Percentiles rank a stretch among this genome's conserved stretches.
phyloP scores from a whole-genome alignment of 30 jellyfish, hydroid and myxozoan species.

The Pseudorhiza aurosa region DNA sequence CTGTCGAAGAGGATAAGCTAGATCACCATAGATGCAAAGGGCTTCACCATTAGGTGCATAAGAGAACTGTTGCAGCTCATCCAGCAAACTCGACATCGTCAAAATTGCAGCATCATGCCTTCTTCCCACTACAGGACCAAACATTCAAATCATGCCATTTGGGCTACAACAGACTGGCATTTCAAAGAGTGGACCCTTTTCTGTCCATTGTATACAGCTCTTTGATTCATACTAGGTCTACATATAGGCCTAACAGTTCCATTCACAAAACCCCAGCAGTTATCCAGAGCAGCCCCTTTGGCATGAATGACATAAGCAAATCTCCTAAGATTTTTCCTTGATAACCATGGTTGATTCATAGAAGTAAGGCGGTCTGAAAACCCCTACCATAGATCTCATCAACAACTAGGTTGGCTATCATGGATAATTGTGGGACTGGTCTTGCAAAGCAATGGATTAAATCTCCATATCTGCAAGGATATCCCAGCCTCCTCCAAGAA shows the following conservation, averaged over 20 bases:
- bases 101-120: conserved; percentile 45
- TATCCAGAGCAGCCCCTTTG: conserved; percentile 57
- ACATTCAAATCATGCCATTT: conserved; percentile 69
- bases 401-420: conserved; percentile 20
- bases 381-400: conserved; percentile 16
- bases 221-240: conserved; percentile 70
- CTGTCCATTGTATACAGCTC: conserved; percentile 85
- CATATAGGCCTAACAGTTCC: conserved; percentile 88
- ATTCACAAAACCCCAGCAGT: conserved; percentile 75
- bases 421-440: conserved; percentile 57
- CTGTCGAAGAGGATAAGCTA: conserved; percentile 73
- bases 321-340: conserved; percentile 16
- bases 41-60: conserved; percentile 31
- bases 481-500: conserved; percentile 49
- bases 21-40: conserved; percentile 73
- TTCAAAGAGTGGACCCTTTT: conserved; percentile 82
- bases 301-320: conserved; percentile 46
- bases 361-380: conserved; percentile 33
- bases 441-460: conserved; percentile 57
- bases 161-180: conserved; percentile 80
- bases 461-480: conserved; percentile 70
- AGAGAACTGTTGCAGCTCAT: conserved; percentile 37
- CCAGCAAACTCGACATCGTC: conserved; percentile 58
- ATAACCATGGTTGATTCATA: conserved; percentile 60
- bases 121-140: conserved; percentile 72